Evolutionary conservation across 2,888 invertebrate genomes (phyloP).

Genomic region (Sisyra terminalis): DNA sequence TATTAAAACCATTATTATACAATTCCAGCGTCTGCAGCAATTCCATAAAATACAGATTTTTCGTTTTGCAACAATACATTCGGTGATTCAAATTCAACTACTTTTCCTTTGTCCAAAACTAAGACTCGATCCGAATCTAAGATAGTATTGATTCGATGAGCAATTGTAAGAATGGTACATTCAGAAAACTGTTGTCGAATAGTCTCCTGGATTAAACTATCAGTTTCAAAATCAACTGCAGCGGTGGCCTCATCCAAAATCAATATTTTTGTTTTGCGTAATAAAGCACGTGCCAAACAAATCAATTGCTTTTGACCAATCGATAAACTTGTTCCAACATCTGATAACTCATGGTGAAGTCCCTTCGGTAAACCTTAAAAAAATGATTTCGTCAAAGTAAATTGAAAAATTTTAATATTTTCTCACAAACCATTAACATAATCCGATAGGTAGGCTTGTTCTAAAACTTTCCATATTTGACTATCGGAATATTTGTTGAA

Average conservation of each 20-base stretch:
- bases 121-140: constrained; percentile 78
- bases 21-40: constrained; percentile 75
- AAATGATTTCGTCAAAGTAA: no score
- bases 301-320: constrained; percentile 82
- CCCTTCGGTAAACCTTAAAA: constrained; percentile 46
- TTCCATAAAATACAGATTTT: constrained; percentile 56
- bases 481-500: constrained; percentile 62
- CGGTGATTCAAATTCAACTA: constrained; percentile 69
- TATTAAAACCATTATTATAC: no score
- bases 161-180: constrained; percentile 83
- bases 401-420: no score
- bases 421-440: constrained; percentile 31
- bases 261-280: constrained; percentile 72
- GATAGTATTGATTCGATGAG: constrained; percentile 84
- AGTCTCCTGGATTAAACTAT: constrained; percentile 77
- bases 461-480: constrained; percentile 74
- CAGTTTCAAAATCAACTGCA: constrained; percentile 81
- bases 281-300: constrained; percentile 68
- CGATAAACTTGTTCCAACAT: constrained; percentile 85
- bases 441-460: constrained; percentile 73
- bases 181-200: constrained; percentile 73
- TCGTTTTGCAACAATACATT: constrained; percentile 46
- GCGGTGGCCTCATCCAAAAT: constrained; percentile 82
- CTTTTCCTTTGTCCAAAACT: constrained; percentile 61
- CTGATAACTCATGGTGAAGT: constrained; percentile 67